These are phyloP conservation scores for Macaria notata DNA, from an alignment of 2,888 invertebrate species.

Conservation along the genomic window DNA sequence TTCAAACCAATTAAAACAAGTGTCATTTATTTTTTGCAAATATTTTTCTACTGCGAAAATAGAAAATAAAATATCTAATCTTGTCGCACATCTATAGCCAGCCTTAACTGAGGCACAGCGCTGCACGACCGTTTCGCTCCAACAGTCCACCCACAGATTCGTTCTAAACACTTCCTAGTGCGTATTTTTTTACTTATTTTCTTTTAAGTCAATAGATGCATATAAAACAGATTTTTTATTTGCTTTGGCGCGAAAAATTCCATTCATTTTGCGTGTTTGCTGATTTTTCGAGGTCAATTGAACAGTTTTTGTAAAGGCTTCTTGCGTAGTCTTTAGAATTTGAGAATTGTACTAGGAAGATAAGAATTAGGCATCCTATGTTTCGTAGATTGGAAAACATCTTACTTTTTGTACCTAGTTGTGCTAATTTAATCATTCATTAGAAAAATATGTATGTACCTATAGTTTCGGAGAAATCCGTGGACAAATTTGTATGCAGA, in stretches of 20 bases:
- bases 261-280: slow-evolving; percentile 14
- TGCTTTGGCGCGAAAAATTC: slow-evolving; percentile 19
- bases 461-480: no score
- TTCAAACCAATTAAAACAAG: no score
- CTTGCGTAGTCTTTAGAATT: slow-evolving; percentile 9
- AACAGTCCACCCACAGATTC: slow-evolving; percentile 62
- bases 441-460: no score
- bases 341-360: no score
- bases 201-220: slow-evolving; percentile 17
- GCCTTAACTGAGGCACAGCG: slow-evolving; percentile 48
- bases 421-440: no score
- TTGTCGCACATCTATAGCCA: slow-evolving; percentile 28
- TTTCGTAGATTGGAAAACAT: no score
- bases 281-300: slow-evolving; percentile 18
- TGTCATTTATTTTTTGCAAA: no score
- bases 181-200: slow-evolving; percentile 31
- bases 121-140: slow-evolving; percentile 59
- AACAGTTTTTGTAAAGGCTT: slow-evolving; percentile 7
- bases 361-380: no score
- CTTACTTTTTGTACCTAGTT: no score
- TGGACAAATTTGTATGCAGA: no score
- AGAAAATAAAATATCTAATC: no score
- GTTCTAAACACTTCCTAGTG: slow-evolving; percentile 64
- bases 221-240: slow-evolving; percentile 18
- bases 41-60: no score